phyloP scores from a whole-genome alignment of 2,888 invertebrate species.

The Pyrgus malvae region DNA sequence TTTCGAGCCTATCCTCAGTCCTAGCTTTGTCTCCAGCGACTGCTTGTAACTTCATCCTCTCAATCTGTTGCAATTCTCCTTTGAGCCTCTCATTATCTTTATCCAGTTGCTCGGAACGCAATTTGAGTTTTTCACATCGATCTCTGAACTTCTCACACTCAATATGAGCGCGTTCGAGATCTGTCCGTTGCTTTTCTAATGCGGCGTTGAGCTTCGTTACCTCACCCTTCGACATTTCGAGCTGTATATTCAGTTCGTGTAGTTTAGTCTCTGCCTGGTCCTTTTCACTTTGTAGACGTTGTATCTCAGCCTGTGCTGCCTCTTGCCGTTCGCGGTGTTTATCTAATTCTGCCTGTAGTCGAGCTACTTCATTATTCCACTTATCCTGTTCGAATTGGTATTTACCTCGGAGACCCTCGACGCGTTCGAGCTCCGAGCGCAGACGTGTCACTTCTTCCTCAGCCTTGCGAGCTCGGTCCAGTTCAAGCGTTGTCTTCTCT shows the following conservation, averaged over 20 bases:
- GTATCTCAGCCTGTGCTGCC: slow-evolving; percentile 87
- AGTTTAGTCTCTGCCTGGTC: slow-evolving; percentile 86
- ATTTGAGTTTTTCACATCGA: slow-evolving; percentile 91
- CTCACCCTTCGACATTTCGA: slow-evolving; percentile 90
- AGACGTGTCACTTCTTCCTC: slow-evolving; percentile 85
- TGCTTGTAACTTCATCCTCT: slow-evolving; percentile 87
- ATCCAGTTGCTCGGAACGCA: slow-evolving; percentile 86
- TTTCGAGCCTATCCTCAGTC: slow-evolving; percentile 87
- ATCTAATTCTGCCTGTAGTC: slow-evolving; percentile 88
- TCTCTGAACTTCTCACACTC: slow-evolving; percentile 95
- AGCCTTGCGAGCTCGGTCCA: slow-evolving; percentile 88
- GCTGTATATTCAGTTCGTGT: slow-evolving; percentile 90
- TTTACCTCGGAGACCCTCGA: slow-evolving; percentile 86
- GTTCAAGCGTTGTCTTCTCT: slow-evolving; percentile 90
- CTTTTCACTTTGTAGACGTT: slow-evolving; percentile 83
- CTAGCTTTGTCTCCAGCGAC: slow-evolving; percentile 84
- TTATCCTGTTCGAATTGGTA: slow-evolving; percentile 82
- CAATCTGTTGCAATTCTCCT: slow-evolving; percentile 84
- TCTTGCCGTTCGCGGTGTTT: slow-evolving; percentile 90
- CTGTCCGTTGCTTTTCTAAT: slow-evolving; percentile 90
- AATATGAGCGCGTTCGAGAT: slow-evolving; percentile 92
- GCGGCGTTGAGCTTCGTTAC: slow-evolving; percentile 87
- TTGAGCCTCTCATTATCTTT: slow-evolving; percentile 80
- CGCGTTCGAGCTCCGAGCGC: slow-evolving; percentile 86
- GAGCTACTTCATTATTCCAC: slow-evolving; percentile 84